Evolutionary conservation across 1,140 invertebrate species (phyloP).

Genomic region (Drosophila funebris): DNA sequence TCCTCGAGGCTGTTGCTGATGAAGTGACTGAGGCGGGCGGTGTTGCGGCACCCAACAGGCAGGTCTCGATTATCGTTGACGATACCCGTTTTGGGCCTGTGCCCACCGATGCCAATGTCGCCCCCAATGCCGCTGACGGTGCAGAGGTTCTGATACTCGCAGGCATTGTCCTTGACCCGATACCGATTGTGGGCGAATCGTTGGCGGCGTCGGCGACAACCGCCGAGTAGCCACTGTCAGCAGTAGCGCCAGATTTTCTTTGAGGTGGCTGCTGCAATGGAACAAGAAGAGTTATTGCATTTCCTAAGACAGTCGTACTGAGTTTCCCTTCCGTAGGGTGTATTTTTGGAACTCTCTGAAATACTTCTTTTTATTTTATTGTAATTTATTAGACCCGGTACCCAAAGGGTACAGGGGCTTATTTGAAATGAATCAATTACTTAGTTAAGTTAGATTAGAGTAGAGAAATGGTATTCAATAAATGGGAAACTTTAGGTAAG

Average conservation of each 20-base stretch:
- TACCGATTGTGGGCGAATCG: slow-evolving; percentile 69
- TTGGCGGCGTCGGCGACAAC: slow-evolving; percentile 72
- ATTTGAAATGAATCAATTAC: too few species aligned
- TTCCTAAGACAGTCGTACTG: too few species aligned
- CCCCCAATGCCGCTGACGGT: slow-evolving; percentile 4
- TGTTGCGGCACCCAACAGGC: slow-evolving; percentile 69
- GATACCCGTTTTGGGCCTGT: slow-evolving; percentile 66
- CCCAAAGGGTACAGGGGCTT: too few species aligned
- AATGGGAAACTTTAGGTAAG: too few species aligned
- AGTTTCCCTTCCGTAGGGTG: too few species aligned
- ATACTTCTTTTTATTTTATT: too few species aligned
- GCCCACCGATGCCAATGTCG: too few species aligned
- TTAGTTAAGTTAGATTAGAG: too few species aligned
- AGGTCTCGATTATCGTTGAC: slow-evolving; percentile 83
- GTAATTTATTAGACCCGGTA: too few species aligned
- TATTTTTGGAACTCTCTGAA: too few species aligned
- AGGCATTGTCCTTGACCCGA: slow-evolving; percentile 68
- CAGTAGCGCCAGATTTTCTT: slow-evolving; percentile 83
- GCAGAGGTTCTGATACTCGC: slow-evolving; percentile 73
- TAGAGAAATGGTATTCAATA: too few species aligned
- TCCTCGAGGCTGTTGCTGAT: slow-evolving; percentile 83
- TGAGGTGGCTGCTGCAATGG: slow-evolving; percentile 50
- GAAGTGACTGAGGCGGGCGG: slow-evolving; percentile 72
- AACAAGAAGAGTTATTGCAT: background rate
- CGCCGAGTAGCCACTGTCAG: slow-evolving; percentile 83